phyloP scores from a whole-genome alignment of 1,140 invertebrate species.

The Drosophila virilis region DNA sequence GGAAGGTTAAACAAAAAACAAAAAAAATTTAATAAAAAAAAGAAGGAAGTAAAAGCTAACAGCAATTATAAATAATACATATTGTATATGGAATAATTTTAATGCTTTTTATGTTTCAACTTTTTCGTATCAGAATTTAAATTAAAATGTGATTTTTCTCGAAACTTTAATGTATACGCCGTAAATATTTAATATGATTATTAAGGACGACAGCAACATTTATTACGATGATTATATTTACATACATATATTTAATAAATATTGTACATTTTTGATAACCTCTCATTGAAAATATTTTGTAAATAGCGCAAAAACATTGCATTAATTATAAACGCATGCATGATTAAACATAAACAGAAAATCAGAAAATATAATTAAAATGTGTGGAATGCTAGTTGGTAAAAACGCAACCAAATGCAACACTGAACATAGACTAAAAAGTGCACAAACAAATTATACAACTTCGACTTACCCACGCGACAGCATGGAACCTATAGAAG shows the following conservation, averaged over 20 bases:
- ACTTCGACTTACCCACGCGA: conserved; percentile 75
- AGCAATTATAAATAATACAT: conserved; percentile 47
- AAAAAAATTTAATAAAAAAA: not conserved
- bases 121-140: conserved; percentile 77
- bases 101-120: conserved; percentile 71
- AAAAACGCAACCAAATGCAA: conserved; percentile 58
- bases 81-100: conserved; percentile 43
- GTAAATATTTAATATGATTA: conserved; percentile 81
- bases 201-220: conserved; percentile 66
- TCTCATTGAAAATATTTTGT: conserved; percentile 71
- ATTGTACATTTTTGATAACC: conserved; percentile 78
- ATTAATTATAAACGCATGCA: conserved; percentile 54
- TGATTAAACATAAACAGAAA: conserved; percentile 31
- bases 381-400: conserved; percentile 62
- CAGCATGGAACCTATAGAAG: conserved; percentile 51
- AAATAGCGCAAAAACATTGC: conserved; percentile 62
- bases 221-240: conserved; percentile 72
- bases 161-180: conserved; percentile 82
- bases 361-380: conserved; percentile 36
- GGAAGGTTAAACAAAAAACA: not conserved
- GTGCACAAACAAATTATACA: conserved; percentile 65
- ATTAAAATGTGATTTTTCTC: conserved; percentile 83
- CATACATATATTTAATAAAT: conserved; percentile 70
- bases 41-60: conserved; percentile 29
- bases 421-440: conserved; percentile 79